Conservation (phyloP, 2,113 vertebrate species). For the Agapornis roseicollis region DNA sequence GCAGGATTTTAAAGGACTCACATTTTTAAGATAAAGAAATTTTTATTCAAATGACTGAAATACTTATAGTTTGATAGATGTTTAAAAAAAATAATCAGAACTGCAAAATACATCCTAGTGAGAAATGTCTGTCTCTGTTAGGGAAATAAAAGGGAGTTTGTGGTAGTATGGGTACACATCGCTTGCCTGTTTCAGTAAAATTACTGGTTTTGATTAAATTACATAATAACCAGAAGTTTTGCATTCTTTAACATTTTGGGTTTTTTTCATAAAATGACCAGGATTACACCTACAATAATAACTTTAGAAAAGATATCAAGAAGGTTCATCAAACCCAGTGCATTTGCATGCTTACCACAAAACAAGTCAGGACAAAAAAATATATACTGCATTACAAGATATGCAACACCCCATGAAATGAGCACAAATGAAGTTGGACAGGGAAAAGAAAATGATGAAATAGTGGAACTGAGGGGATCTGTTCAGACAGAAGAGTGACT, state of each 20-base stretch:
- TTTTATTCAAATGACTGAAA: neutral
- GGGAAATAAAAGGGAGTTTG: neutral
- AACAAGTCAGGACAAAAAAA: neutral
- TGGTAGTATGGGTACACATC: neutral
- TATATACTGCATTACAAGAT: constrained; percentile 3
- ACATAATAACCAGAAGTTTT: neutral
- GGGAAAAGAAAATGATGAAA: constrained; percentile 36
- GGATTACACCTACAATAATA: neutral
- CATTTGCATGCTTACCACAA: constrained; percentile 11
- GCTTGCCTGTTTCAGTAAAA: neutral
- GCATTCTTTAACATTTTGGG: neutral
- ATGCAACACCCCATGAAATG: constrained; percentile 17
- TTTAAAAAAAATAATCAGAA: neutral
- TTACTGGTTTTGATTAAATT: neutral
- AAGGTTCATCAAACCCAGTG: neutral
- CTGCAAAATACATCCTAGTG: neutral
- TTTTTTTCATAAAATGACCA: neutral
- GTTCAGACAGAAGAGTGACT: constrained; percentile 49
- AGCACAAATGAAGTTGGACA: constrained; percentile 41
- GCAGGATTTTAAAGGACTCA: neutral
- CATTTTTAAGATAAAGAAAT: neutral
- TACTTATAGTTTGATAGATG: neutral
- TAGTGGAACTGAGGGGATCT: constrained; percentile 1
- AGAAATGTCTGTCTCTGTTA: neutral
- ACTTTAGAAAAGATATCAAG: neutral